Conservation (phyloP, 2,113 vertebrate genomes). For the Talpa occidentalis region DNA sequence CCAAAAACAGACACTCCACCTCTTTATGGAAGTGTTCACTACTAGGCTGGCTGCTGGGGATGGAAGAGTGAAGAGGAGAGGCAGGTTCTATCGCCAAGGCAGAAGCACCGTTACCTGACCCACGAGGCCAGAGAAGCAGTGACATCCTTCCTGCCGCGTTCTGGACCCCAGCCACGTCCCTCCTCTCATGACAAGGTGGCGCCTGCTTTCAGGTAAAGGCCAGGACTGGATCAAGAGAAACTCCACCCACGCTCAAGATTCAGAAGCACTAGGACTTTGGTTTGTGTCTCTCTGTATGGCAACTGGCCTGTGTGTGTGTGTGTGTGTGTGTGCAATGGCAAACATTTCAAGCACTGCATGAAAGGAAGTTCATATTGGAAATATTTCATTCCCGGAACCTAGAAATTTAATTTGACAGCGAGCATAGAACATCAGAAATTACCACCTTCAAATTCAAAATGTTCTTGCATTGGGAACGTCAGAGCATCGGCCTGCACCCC, state of each 20-base stretch:
- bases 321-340: neutral
- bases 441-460: neutral
- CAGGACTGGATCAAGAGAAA: neutral
- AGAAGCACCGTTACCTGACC: neutral
- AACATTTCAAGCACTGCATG: neutral
- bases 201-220: neutral
- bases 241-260: neutral
- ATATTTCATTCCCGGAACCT: constrained; percentile 31
- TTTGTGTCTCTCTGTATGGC: neutral
- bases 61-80: neutral
- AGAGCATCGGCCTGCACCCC: neutral
- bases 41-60: neutral
- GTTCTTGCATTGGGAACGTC: neutral
- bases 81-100: neutral
- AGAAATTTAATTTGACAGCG: constrained; percentile 4
- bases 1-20: too few relatives aligned
- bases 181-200: neutral
- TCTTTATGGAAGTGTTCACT: neutral
- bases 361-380: neutral
- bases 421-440: constrained; percentile 24
- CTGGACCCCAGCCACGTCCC: neutral
- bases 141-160: neutral
- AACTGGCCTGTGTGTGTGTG: neutral
- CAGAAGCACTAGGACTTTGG: neutral
- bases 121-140: neutral